These are phyloP conservation scores for Simalia tracyae DNA, from an alignment of 2,797 vertebrate genomes.

Conservation along the genomic window DNA sequence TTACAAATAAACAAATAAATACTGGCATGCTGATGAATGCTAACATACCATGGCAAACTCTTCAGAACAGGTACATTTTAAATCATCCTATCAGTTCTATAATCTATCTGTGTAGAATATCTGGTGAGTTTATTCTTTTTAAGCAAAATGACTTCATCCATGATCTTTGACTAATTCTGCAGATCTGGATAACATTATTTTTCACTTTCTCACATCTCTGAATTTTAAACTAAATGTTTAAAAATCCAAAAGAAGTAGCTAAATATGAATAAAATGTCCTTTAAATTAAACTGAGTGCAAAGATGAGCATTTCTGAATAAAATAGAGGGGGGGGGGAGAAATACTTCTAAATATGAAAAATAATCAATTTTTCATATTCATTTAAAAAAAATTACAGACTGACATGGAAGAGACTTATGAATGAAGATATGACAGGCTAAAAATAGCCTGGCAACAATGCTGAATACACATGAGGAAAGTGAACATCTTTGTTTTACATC, in stretches of 20 bases:
- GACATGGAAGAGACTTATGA: background rate
- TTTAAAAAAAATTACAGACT: background rate
- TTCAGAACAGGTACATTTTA: background rate
- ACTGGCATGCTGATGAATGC: too few relatives aligned
- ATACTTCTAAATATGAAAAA: background rate
- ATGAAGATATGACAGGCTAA: background rate
- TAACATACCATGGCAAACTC: too few relatives aligned
- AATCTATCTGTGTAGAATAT: background rate
- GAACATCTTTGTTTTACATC: background rate
- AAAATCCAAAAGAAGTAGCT: background rate
- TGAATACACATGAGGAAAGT: background rate
- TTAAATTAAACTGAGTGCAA: background rate
- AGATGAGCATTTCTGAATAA: background rate
- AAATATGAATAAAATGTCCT: background rate
- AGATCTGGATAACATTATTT: background rate
- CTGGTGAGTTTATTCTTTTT: background rate
- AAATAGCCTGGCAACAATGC: background rate
- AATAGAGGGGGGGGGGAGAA: background rate
- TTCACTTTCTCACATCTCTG: background rate
- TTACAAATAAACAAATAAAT: too few relatives aligned
- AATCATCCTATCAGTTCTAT: background rate
- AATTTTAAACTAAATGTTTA: background rate
- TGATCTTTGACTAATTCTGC: too few relatives aligned
- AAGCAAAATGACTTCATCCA: background rate
- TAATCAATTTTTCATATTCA: background rate